phyloP scores from a whole-genome alignment of 2,888 invertebrate genomes.

The Dynastes hyllus region DNA sequence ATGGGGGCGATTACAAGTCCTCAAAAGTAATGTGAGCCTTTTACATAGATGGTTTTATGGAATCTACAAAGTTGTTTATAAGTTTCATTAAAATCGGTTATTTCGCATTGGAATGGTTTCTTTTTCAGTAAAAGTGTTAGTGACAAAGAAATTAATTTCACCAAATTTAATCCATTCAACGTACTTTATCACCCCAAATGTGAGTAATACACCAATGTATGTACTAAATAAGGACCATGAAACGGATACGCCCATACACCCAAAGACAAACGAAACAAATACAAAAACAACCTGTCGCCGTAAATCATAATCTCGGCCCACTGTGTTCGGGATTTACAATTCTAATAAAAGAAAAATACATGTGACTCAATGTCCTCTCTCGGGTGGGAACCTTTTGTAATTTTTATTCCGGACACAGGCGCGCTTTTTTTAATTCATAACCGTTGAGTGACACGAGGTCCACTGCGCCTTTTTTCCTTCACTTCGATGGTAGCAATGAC shows the following conservation, averaged over 20 bases:
- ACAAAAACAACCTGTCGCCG: conserved; percentile 44
- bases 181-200: neutral
- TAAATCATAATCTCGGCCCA: conserved; percentile 48
- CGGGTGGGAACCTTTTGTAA: conserved; percentile 48
- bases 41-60: too few relatives aligned
- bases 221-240: neutral
- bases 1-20: too few relatives aligned
- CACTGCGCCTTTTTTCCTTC: conserved; percentile 41
- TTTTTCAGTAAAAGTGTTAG: neutral
- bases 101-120: too few relatives aligned
- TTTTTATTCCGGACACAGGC: conserved; percentile 51
- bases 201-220: conserved; percentile 21
- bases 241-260: neutral
- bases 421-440: conserved; percentile 53
- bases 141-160: neutral
- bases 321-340: conserved; percentile 48
- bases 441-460: conserved; percentile 50
- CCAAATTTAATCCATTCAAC: neutral
- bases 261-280: conserved; percentile 27
- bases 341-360: conserved; percentile 48
- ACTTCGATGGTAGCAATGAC: neutral
- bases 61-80: too few relatives aligned
- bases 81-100: too few relatives aligned
- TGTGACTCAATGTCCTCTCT: conserved; percentile 34
- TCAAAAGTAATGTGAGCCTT: too few relatives aligned